Evolutionary conservation across 2,797 vertebrate species (phyloP).

Genomic region (Luscinia megarhynchos): DNA sequence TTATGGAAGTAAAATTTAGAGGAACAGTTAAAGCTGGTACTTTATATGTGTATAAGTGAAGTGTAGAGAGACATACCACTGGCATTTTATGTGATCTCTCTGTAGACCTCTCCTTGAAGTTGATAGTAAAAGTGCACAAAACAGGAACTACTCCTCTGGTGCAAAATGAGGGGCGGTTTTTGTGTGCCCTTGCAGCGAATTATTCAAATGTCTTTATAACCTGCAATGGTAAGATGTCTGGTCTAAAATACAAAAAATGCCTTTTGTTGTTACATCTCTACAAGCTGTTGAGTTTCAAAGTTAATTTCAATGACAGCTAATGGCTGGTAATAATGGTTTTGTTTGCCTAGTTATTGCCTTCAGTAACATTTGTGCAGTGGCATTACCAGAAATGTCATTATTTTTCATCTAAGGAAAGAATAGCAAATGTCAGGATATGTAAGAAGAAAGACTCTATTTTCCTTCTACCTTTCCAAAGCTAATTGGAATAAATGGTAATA

Average conservation of each 20-base stretch:
- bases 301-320: background rate
- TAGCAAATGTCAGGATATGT: background rate
- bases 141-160: background rate
- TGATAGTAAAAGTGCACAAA: background rate
- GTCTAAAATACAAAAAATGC: background rate
- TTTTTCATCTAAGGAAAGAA: background rate
- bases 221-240: background rate
- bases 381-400: background rate
- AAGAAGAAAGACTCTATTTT: background rate
- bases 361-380: background rate
- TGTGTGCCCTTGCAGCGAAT: background rate
- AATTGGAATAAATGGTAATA: background rate
- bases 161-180: accelerated
- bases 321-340: background rate
- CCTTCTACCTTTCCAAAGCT: background rate
- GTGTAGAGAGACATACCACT: background rate
- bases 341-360: background rate
- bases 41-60: background rate
- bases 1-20: background rate
- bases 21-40: background rate
- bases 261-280: background rate
- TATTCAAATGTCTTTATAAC: background rate
- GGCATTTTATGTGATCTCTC: background rate
- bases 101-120: background rate
- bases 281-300: background rate